Base-by-base conservation (phyloP, 2,888 invertebrate species). In the Leucania comma region DNA sequence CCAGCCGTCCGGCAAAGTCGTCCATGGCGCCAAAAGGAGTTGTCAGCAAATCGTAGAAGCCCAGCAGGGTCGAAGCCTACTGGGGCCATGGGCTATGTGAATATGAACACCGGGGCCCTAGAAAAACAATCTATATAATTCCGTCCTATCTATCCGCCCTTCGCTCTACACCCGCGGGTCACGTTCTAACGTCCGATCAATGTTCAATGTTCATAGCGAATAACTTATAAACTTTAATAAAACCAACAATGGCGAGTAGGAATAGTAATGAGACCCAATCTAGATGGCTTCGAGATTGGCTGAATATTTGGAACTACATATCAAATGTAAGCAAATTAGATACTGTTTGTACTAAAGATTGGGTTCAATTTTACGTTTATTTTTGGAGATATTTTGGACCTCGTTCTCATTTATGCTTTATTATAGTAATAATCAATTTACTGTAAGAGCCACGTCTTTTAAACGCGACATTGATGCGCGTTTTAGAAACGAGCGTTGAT, bases 151-250 rank as follows among this genome's bases (percentile, higher is more conserved):
- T 74, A 60, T 22, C 9, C 50, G 32, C 29, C 12, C n/a, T 8
- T 48, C 10, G 20, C 26, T 67, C 82, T 74, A 10, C 38, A 14
- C 10, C 20, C 32, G 29, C 57, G 38, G 26, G 56, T 66, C 79
- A 82, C 80, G 82, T 80, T 46, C 61, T 46, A 74, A 73, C 75
- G 85, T 86, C 81, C 80, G 70, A 77, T 83, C 72, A 72, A 77
- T 68, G 83, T 68, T 83, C 81, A 65, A 72, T 65, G 83, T 67
- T 77, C 77, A 81, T 69, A 61, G 67, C 68, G 81, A 79, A 83
- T 81, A 83, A 81, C 72, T 81, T 81, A 76, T 67, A 68, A 83
- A 81, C 83, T 81, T 81, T 69, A 81, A 54, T 83, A 80, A 82
- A 64, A 82, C 66, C 63, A 82, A 80, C 82, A 67, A 64, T 46